These are phyloP conservation scores for Pterois miles DNA, from an alignment of 2,797 vertebrate species.

Conservation along the genomic window DNA sequence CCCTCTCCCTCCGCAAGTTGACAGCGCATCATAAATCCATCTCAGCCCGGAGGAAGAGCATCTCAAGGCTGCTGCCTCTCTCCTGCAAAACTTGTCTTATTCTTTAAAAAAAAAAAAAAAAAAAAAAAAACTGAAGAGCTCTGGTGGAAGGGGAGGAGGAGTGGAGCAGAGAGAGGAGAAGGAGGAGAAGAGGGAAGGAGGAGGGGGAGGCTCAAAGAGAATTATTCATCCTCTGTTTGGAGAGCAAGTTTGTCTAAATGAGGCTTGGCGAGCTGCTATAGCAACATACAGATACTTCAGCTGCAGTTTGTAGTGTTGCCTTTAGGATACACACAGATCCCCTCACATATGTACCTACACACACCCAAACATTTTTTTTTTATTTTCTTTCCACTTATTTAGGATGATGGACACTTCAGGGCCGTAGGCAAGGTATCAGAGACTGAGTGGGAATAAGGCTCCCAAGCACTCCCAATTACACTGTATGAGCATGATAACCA, in stretches of 20 bases:
- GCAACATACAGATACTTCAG: conserved; percentile 30
- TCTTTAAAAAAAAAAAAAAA: conserved; percentile 46
- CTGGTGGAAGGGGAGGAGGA: not conserved
- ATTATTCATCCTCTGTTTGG: conserved; percentile 89
- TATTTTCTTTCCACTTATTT: no score
- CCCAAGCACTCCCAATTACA: conserved; percentile 42
- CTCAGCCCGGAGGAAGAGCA: conserved; percentile 70
- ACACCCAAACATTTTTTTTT: not conserved
- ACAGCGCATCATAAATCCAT: conserved; percentile 76
- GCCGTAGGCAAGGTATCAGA: conserved; percentile 9
- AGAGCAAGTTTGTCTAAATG: conserved; percentile 82
- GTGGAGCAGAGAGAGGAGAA: conserved; percentile 26
- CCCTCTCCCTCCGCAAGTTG: conserved; percentile 43
- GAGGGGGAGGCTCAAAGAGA: conserved; percentile 83
- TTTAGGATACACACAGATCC: conserved; percentile 59
- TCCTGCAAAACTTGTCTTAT: conserved; percentile 55
- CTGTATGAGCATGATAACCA: conserved; percentile 13
- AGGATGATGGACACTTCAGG: conserved; percentile 18
- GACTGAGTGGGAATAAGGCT: not conserved
- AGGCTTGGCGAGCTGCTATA: conserved; percentile 63
- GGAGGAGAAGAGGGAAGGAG: not conserved
- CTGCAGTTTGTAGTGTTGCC: conserved; percentile 44
- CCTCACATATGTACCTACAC: not conserved
- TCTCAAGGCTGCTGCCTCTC: conserved; percentile 63
- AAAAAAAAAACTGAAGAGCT: conserved; percentile 25